Evolutionary conservation across 2,888 invertebrate species (phyloP).

Genomic region (Plagiodera versicolora): DNA sequence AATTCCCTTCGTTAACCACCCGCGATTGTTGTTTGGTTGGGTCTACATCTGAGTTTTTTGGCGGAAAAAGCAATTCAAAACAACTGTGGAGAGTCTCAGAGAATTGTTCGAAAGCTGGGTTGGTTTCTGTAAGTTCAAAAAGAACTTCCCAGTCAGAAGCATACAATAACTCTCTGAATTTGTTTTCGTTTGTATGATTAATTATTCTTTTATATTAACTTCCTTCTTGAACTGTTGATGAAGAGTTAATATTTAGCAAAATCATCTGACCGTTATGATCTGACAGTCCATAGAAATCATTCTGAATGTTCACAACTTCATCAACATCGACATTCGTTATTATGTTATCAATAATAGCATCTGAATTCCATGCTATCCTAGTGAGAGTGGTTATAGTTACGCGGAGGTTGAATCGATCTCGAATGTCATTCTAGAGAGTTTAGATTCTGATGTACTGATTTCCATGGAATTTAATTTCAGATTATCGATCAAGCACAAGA

Average conservation of each 20-base stretch:
- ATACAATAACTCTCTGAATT: constrained; percentile 8
- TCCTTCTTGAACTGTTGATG: constrained; percentile 3
- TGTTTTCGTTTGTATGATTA: constrained; percentile 4
- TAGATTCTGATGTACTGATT: too few relatives aligned
- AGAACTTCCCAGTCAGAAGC: constrained; percentile 9
- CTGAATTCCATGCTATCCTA: not conserved
- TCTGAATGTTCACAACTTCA: constrained; percentile 3
- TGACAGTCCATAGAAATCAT: constrained; percentile 6
- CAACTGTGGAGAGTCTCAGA: not conserved
- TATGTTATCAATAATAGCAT: constrained; percentile 3
- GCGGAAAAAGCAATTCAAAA: not conserved
- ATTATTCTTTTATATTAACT: constrained; percentile 7
- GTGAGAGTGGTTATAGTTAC: constrained; percentile 1
- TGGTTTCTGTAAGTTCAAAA: constrained; percentile 6
- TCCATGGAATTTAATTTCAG: not conserved
- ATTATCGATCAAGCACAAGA: not conserved
- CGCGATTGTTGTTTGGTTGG: not conserved
- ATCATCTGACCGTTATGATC: constrained; percentile 6
- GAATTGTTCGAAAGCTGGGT: constrained; percentile 7
- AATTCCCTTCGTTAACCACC: not conserved
- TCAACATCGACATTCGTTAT: constrained; percentile 2
- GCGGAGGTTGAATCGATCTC: constrained; percentile 5
- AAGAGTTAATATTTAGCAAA: not conserved
- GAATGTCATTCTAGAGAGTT: too few relatives aligned
- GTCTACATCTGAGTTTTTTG: not conserved